A percentile compares a stretch with the other conserved stretches of the same genome.
phyloP scores from a whole-genome alignment of 2,113 vertebrate genomes.

The Taxidea taxus region DNA sequence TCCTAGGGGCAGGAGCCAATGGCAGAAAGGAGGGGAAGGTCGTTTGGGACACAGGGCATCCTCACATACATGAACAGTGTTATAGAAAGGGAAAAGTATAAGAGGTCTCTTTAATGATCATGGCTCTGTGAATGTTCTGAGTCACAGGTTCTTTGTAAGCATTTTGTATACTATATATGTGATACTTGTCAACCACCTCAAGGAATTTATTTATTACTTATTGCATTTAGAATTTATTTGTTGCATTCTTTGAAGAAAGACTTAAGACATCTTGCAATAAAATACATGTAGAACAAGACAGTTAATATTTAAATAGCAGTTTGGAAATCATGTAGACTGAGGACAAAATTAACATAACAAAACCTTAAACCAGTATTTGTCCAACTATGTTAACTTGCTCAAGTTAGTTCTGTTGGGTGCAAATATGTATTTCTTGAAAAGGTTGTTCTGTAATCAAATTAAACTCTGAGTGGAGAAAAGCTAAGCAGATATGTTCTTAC shows the following conservation, averaged over 20 bases:
- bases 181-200: background rate
- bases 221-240: background rate
- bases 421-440: constrained; percentile 40
- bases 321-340: background rate
- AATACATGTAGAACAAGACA: background rate
- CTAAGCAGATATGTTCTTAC: background rate
- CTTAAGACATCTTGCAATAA: background rate
- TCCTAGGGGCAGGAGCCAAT: background rate
- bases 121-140: background rate
- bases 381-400: background rate
- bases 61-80: background rate
- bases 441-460: background rate
- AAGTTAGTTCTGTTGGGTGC: background rate
- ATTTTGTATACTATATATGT: background rate
- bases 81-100: background rate
- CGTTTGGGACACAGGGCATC: background rate
- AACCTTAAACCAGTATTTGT: background rate
- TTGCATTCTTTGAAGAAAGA: background rate
- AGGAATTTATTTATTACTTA: background rate
- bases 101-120: background rate
- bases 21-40: background rate
- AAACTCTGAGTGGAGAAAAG: constrained; percentile 3
- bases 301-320: background rate
- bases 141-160: background rate
- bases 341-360: background rate